Evolutionary conservation across 1,140 invertebrate species (phyloP), one percentile per base, ranked within the genome.

Genomic region (Lucilia cuprina): DNA sequence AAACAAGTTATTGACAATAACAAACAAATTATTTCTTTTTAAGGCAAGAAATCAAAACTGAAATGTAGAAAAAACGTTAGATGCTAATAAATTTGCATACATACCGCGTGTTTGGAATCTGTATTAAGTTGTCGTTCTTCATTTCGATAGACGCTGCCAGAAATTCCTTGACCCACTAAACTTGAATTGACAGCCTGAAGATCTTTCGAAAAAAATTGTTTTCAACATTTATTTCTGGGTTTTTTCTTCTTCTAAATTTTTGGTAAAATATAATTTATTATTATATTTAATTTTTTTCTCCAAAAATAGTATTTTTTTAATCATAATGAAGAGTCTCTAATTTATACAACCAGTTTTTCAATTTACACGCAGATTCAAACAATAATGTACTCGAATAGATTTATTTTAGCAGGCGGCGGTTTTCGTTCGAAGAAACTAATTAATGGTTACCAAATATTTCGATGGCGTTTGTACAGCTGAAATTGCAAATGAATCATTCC

Each of bases 101-200:
- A 70, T 10, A 9, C 65, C 65, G 17, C 19, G 65, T 70, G n/a
- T 21, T 21, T 70, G n/a, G 65, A n/a, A 70, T 21, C 65, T 25
- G n/a, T 70, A 70, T 70, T 70, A 70, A 70, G n/a, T 70, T 70
- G 65, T 70, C 21, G 19, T 70, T 21, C 19, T 70, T 70, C 65
- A 70, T 21, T 70, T 70, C 21, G 10, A 80, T 83, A 74, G 83
- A 14, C 80, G 82, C 85, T 8, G 83, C 84, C 77, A 74, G 83
- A 86, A 86, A 87, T 85, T 87, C 88, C 88, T 89, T 89, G 88
- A 89, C 88, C 88, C 87, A 89, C 89, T 89, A 89, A 89, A 89
- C 88, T 89, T 89, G 88, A 89, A 89, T 86, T 89, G 88, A 89
- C 88, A 89, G 88, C 89, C 88, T 87, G 87, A 89, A 88, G 41